Evolutionary conservation across 2,113 vertebrate genomes (phyloP).

Genomic region (Scatophagus argus): DNA sequence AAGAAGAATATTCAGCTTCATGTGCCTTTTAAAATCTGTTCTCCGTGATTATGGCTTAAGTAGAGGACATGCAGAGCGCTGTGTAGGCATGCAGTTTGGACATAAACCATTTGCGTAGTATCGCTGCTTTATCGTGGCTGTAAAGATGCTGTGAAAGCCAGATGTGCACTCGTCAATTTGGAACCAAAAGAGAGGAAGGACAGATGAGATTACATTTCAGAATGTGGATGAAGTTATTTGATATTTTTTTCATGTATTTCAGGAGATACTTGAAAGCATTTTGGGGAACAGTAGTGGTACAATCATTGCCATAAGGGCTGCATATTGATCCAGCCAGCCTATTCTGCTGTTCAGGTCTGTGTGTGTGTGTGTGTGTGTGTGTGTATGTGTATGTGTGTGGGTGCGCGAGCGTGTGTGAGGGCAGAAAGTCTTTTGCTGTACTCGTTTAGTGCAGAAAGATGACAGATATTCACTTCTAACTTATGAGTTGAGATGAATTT

Average conservation of each 20-base stretch:
- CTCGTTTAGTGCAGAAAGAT: slow-evolving; percentile 1
- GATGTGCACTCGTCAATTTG: slow-evolving; percentile 5
- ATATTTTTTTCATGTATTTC: slow-evolving; percentile 33
- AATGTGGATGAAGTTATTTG: not conserved
- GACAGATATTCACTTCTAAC: slow-evolving; percentile 43
- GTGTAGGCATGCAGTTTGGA: slow-evolving; percentile 48
- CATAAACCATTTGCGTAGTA: slow-evolving; percentile 64
- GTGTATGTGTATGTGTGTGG: slow-evolving; percentile 26
- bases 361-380: slow-evolving; percentile 30
- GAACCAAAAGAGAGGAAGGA: slow-evolving; percentile 30
- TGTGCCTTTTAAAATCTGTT: slow-evolving; percentile 71
- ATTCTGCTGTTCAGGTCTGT: slow-evolving; percentile 31
- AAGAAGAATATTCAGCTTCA: slow-evolving; percentile 55
- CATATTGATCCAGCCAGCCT: slow-evolving; percentile 14
- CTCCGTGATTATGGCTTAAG: slow-evolving; percentile 43
- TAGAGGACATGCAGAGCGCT: slow-evolving; percentile 26
- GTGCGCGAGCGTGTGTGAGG: not conserved
- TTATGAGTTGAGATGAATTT: slow-evolving; percentile 27
- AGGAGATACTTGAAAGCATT: slow-evolving; percentile 71
- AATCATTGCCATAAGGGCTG: slow-evolving; percentile 45
- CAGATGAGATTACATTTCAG: slow-evolving; percentile 30
- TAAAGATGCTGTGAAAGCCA: slow-evolving; percentile 35
- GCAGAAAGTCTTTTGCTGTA: not conserved
- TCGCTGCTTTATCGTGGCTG: slow-evolving; percentile 56
- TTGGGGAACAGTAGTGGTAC: slow-evolving; percentile 45